Percentiles rank a stretch among this genome's conserved stretches.
phyloP scores from a whole-genome alignment of 1,140 invertebrate genomes.

The Drosophila bocki region DNA sequence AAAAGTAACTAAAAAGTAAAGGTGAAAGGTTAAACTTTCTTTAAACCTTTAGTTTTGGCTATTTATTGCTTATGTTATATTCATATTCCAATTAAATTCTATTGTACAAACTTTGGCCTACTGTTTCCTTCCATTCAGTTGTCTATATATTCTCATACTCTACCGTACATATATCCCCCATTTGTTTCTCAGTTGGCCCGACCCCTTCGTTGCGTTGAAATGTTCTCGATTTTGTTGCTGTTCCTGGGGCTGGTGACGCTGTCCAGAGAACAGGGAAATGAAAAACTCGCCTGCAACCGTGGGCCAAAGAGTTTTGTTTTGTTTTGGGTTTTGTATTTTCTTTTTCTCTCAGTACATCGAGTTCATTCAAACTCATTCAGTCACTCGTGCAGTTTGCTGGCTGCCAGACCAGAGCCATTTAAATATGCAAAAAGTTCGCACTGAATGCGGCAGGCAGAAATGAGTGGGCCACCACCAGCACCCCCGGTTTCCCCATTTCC shows the following conservation, averaged over 20 bases:
- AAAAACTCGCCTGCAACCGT: constrained; percentile 26
- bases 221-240: constrained; percentile 53
- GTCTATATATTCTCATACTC: constrained; percentile 13
- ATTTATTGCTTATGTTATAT: not conserved
- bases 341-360: constrained; percentile 56
- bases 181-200: constrained; percentile 34
- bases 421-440: constrained; percentile 81
- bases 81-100: not conserved
- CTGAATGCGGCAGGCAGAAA: constrained; percentile 69
- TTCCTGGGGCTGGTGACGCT: constrained; percentile 31
- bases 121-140: constrained; percentile 19
- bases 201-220: constrained; percentile 60
- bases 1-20: no score
- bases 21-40: no score
- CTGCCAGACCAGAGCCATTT: constrained; percentile 54
- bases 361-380: constrained; percentile 84
- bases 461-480: constrained; percentile 32
- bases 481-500: not conserved
- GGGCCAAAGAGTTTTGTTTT: constrained; percentile 23
- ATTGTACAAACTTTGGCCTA: not conserved
- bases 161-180: constrained; percentile 1
- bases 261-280: constrained; percentile 38
- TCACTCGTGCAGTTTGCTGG: constrained; percentile 68
- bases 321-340: constrained; percentile 12
- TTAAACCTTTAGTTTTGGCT: not conserved